A percentile compares a stretch with the other conserved stretches of the same genome.
phyloP scores from a whole-genome alignment of 2,888 invertebrate genomes.

The Ellobium chinense region DNA sequence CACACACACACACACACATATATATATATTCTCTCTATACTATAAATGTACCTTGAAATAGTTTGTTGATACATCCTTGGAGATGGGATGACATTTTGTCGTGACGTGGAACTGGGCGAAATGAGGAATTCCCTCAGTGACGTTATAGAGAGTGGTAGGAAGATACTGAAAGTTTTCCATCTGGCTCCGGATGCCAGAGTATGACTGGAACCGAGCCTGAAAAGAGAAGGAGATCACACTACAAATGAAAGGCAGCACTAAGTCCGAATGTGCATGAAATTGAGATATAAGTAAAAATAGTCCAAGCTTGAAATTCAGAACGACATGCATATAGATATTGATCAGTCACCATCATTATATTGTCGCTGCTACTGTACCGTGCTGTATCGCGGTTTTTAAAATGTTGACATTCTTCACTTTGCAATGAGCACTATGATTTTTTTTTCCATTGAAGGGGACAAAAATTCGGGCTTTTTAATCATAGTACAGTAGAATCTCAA shows the following conservation, averaged over 20 bases:
- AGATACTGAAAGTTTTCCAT: conserved; percentile 66
- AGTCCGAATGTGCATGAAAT: too few relatives aligned
- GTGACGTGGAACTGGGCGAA: conserved; percentile 60
- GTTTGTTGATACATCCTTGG: background rate
- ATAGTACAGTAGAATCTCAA: too few relatives aligned
- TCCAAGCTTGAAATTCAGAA: too few relatives aligned
- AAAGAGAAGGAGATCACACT: background rate
- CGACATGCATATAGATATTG: too few relatives aligned
- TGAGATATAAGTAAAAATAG: too few relatives aligned
- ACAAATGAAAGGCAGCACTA: background rate
- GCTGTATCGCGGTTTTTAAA: too few relatives aligned
- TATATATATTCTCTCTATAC: background rate
- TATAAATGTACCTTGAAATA: background rate
- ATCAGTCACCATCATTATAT: too few relatives aligned
- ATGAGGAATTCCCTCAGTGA: conserved; percentile 48
- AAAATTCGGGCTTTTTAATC: too few relatives aligned
- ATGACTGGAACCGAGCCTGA: conserved; percentile 60
- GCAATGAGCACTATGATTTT: too few relatives aligned
- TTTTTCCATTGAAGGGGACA: too few relatives aligned
- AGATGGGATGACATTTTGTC: conserved; percentile 58
- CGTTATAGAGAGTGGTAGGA: conserved; percentile 62
- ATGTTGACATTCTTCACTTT: too few relatives aligned
- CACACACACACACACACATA: background rate
- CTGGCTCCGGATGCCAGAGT: conserved; percentile 60
- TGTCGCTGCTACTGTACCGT: too few relatives aligned